These are phyloP conservation scores for Protosalanx chinensis DNA, from an alignment of 2,797 vertebrate species.

Conservation along the genomic window DNA sequence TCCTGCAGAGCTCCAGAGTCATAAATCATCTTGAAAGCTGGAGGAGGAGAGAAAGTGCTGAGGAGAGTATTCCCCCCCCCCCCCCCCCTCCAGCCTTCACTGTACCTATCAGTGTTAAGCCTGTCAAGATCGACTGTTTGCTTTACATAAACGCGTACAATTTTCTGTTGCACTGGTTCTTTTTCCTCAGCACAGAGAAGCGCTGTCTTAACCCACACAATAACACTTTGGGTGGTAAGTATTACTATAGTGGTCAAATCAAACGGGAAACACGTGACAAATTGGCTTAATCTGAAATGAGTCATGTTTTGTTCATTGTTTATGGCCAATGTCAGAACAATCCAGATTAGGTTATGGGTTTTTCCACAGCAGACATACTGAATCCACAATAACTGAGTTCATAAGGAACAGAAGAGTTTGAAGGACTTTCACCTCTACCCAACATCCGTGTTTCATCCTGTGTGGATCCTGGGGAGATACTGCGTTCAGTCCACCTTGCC, in stretches of 20 bases:
- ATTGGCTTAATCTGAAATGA: too few species aligned
- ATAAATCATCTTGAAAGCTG: slow-evolving; percentile 67
- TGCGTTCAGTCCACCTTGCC: background rate
- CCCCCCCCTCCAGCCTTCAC: slow-evolving; percentile 23
- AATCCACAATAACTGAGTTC: background rate
- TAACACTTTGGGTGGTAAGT: background rate
- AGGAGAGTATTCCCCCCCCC: slow-evolving; percentile 62
- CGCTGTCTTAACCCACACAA: background rate
- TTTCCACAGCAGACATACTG: background rate
- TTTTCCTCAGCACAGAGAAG: slow-evolving; percentile 12
- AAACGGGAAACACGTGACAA: too few species aligned
- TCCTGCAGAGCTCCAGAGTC: slow-evolving; percentile 57
- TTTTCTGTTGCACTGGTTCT: background rate
- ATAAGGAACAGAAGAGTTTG: background rate
- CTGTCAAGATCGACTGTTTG: slow-evolving; percentile 53
- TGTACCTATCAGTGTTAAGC: slow-evolving; percentile 38
- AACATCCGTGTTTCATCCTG: background rate
- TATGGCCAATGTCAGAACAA: background rate
- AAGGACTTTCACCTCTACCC: background rate
- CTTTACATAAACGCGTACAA: slow-evolving; percentile 21
- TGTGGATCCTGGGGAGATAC: too few species aligned
- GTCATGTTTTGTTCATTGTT: too few species aligned
- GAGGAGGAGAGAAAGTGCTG: slow-evolving; percentile 69
- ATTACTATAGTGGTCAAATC: too few species aligned
- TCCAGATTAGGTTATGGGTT: background rate